A percentile compares a stretch with the other conserved stretches of the same genome.
phyloP scores from a whole-genome alignment of 2,797 vertebrate species.

The Lagorchestes hirsutus region DNA sequence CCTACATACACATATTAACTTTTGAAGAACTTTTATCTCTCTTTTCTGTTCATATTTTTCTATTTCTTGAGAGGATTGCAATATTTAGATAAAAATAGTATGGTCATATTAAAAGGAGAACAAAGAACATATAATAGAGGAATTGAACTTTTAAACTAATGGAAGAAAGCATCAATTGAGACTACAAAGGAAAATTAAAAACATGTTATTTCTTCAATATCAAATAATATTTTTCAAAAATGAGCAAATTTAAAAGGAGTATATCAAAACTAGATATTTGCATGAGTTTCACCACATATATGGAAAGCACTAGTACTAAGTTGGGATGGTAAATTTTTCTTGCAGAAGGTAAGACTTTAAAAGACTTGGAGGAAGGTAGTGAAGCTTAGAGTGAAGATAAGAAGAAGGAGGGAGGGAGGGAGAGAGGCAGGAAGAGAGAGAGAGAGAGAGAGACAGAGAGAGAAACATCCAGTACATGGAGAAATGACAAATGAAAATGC shows the following conservation, averaged over 20 bases:
- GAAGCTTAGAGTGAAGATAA: not conserved
- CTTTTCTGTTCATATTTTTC: not conserved
- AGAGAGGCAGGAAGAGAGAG: rapidly evolving
- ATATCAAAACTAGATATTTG: not conserved
- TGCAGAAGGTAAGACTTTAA: not conserved
- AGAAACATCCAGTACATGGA: too few species aligned
- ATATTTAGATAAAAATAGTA: too few species aligned
- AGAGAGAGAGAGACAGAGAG: not conserved
- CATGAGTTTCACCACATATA: not conserved
- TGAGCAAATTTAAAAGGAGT: not conserved
- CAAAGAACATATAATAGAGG: too few species aligned
- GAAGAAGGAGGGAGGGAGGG: too few species aligned
- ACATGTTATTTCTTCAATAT: not conserved
- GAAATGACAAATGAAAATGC: not conserved
- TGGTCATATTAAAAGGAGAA: too few species aligned
- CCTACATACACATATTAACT: too few species aligned
- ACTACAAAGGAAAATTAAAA: not conserved
- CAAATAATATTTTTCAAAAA: not conserved
- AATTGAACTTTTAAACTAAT: too few species aligned
- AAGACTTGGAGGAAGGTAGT: too few species aligned
- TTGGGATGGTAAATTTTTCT: not conserved
- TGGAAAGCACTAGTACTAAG: not conserved
- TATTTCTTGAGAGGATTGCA: not conserved
- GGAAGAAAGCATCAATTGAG: not conserved
- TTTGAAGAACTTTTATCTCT: not conserved